A percentile compares a stretch with the other conserved stretches of the same genome.
phyloP scores from a whole-genome alignment of 2,888 invertebrate species.

The Cryptosula pallasiana region DNA sequence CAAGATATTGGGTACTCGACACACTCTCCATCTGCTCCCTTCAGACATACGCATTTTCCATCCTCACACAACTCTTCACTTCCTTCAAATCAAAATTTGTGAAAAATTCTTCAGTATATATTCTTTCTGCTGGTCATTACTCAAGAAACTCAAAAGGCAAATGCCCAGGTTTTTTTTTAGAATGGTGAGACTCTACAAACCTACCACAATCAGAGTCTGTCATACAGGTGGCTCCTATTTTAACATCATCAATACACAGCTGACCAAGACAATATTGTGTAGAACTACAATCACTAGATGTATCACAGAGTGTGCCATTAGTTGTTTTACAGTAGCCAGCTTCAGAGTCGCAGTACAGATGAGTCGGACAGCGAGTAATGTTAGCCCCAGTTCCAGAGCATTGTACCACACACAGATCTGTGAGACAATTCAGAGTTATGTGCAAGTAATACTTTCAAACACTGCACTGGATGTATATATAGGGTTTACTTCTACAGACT shows the following conservation, averaged over 20 bases:
- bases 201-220: background rate
- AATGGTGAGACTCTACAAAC: no score
- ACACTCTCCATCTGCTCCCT: background rate
- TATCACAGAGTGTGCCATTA: background rate
- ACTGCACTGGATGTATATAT: background rate
- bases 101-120: no score
- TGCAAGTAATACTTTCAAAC: background rate
- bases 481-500: background rate
- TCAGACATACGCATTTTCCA: background rate
- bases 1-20: background rate
- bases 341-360: background rate
- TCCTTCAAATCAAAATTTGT: background rate
- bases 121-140: no score
- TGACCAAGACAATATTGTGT: background rate
- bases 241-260: background rate
- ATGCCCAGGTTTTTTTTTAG: no score
- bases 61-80: background rate
- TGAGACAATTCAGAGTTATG: background rate
- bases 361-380: background rate
- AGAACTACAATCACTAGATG: background rate
- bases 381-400: background rate
- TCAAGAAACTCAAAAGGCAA: no score
- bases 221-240: background rate
- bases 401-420: background rate
- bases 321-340: slow-evolving; percentile 7